Evolutionary conservation across 2,888 invertebrate species (phyloP), one percentile per base, ranked within the genome.

Genomic region (Graphium colonna): DNA sequence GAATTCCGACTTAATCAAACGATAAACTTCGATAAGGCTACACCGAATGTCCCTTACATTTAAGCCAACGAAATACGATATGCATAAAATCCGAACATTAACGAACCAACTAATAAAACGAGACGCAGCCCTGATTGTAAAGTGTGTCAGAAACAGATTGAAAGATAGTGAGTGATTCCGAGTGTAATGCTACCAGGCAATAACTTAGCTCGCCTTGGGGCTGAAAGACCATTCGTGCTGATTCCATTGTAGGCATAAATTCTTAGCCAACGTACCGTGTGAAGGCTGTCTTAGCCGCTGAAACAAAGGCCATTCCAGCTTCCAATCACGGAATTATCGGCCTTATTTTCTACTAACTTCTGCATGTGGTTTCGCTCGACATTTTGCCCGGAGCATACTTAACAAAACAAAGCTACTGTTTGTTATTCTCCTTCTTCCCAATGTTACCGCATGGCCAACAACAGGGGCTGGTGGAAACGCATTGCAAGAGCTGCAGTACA

Each of bases 101-200:
- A 75, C 67, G 63, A 52, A 36, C 43, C 39, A 28, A 44, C 18
- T 56, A 62, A 69, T 70, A 69, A 73, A 75, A 77, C 73, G 65
- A 61, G 70, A 65, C 62, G 64, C 72, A 77, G 67, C 71, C 71
- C 72, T 75, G 76, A 72, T 68, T 74, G 73, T 84, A 83, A 84
- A 82, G 65, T 71, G 79, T 71, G 77, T 80, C 79, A 77, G 68
- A 69, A 73, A 73, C 71, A 82, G 84, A 86, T 85, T 79, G 69
- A 64, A 61, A 76, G 84, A 86, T 85, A 82, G 77, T 65, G 74
- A 73, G 71, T 74, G 80, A 77, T 75, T 79, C 68, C 62, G 68
- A 68, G 64, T 75, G 77, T 74, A 80, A 75, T 65, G 77, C 82
- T 78, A 77, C 79, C 68, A 71, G 70, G 67, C 69, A 70, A 77